Conservation (phyloP, 1,140 invertebrate genomes). For the Drosophila kanapiae region DNA sequence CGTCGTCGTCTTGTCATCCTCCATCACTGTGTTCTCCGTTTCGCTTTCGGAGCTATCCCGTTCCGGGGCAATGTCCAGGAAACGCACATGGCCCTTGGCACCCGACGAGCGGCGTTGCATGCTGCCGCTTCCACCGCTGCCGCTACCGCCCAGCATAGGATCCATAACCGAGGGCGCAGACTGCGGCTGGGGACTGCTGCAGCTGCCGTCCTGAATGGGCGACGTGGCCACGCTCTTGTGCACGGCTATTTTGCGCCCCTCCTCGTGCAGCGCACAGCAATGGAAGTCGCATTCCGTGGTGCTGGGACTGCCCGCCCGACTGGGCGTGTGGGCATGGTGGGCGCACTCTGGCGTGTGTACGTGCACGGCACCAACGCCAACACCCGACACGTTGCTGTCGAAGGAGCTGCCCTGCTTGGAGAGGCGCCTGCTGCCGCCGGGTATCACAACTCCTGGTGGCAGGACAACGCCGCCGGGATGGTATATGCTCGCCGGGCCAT, state of each 20-base stretch:
- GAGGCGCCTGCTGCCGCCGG: constrained; percentile 86
- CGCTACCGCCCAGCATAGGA: constrained; percentile 85
- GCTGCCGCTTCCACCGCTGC: constrained; percentile 69
- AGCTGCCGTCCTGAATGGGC: constrained; percentile 92
- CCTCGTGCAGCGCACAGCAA: constrained; percentile 96
- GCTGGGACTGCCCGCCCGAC: constrained; percentile 86
- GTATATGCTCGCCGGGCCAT: constrained; percentile 88
- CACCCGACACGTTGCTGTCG: constrained; percentile 87
- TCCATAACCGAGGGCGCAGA: constrained; percentile 77
- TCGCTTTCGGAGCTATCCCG: constrained; percentile 96
- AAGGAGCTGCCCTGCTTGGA: constrained; percentile 90
- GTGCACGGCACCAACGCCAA: constrained; percentile 88
- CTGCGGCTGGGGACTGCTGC: constrained; percentile 88
- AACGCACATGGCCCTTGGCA: constrained; percentile 90
- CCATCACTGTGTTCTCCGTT: constrained; percentile 95
- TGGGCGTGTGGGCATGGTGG: constrained; percentile 89
- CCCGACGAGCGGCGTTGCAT: constrained; percentile 86
- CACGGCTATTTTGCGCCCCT: constrained; percentile 94
- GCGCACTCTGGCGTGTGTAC: constrained; percentile 94
- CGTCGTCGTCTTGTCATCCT: constrained; percentile 94
- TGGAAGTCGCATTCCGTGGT: constrained; percentile 96
- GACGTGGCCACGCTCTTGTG: constrained; percentile 96
- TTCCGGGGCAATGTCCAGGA: constrained; percentile 90
- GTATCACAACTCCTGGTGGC: constrained; percentile 82
- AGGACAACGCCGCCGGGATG: constrained; percentile 82